These are phyloP conservation scores for Chaenodraco wilsoni DNA, from an alignment of 2,797 vertebrate species.

Conservation along the genomic window DNA sequence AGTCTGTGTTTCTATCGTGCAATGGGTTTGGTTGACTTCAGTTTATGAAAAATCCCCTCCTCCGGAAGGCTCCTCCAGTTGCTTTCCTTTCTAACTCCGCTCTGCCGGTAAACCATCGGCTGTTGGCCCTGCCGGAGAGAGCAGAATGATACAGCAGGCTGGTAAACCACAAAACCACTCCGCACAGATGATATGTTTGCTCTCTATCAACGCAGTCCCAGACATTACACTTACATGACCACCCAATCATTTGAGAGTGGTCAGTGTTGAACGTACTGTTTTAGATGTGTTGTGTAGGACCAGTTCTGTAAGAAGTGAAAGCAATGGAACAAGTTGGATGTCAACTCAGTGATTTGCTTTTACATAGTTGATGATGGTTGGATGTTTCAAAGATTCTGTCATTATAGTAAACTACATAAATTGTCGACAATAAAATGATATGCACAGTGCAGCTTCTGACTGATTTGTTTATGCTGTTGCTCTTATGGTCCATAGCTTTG, in stretches of 20 bases:
- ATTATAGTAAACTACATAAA: not conserved
- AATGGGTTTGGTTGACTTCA: not conserved
- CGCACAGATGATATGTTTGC: constrained; percentile 47
- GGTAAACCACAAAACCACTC: constrained; percentile 61
- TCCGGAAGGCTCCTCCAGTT: constrained; percentile 5
- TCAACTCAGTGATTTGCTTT: not conserved
- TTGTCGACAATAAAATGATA: not conserved
- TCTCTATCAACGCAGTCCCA: constrained; percentile 23
- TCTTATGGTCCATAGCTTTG: constrained; percentile 22
- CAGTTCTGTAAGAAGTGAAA: not conserved
- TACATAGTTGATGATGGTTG: constrained; percentile 1
- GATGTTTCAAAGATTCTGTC: not conserved
- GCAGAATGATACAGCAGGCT: constrained; percentile 39
- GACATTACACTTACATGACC: constrained; percentile 45
- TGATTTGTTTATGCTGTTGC: constrained; percentile 29
- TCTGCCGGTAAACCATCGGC: constrained; percentile 21
- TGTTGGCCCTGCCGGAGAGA: not conserved
- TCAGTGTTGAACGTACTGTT: constrained; percentile 14
- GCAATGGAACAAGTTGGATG: not conserved
- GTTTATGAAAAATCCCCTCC: constrained; percentile 4
- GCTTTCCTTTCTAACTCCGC: constrained; percentile 2
- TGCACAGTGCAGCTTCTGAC: not conserved
- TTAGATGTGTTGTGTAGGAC: not conserved
- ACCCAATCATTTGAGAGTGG: constrained; percentile 21
- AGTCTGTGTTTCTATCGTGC: not conserved